Base-by-base conservation (phyloP, 2,797 vertebrate species). In the Falco concolor region DNA sequence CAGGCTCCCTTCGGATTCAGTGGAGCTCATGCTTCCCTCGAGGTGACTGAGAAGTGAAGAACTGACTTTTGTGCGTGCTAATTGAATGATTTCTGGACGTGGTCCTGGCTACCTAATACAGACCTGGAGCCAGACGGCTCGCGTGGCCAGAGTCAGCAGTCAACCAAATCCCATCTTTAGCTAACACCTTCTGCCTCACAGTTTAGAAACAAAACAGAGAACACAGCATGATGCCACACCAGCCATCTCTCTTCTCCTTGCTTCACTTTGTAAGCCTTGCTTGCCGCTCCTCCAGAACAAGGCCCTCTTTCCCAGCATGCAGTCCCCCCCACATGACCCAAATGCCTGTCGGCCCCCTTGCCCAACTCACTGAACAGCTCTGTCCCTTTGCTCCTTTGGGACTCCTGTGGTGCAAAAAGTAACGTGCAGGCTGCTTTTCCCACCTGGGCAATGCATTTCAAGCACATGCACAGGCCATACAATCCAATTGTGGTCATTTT, bases 161-260 rank as follows among this genome's bases (percentile, higher is more conserved):
- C 2, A 2, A 0, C 28, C 0, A 5, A 40, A 28, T 4, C 12
- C 45, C 5, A 3, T 49, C 50, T 72, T 64, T 25, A 89, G 60
- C 53, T 30, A 52, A 36, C 22, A 19, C 28, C 19, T 56, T 83
- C 84, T 63, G 63, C n/a, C 50, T 65, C 3, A 0, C 3, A 1
- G 10, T 44, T 81, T 68, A 56, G 75, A 61, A 89, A 42, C 4
- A 40, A 47, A 87, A 32, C 23, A 32, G 36, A 65, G 34, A 56
- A 60, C 0, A 0, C 25, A 7, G 15, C 3, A 1, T 44, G 27
- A 42, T 61, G 38, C 17, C 34, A 54, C 16, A 23, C 10, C 60
- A 76, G 20, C 22, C 10, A 20, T 27, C n/a, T 60, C 28, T 27
- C 18, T 67, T 47, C 42, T 53, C 49, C 28, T 47, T 69, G 27